Conservation (phyloP, 2,113 vertebrate species). For the Microtus richardsoni region DNA sequence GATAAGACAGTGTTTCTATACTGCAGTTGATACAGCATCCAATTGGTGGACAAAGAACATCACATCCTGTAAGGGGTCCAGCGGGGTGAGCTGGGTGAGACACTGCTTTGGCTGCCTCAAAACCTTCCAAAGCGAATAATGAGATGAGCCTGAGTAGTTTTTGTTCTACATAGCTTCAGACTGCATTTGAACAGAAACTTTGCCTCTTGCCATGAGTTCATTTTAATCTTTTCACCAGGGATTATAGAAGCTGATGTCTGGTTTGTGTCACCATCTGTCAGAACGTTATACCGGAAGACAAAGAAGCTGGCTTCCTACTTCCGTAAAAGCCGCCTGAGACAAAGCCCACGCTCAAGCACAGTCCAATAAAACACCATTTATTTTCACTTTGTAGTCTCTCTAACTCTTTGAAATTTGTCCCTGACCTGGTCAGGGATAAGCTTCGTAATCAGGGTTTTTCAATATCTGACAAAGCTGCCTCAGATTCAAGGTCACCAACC, state of each 20-base stretch:
- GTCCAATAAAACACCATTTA: neutral
- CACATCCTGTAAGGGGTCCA: neutral
- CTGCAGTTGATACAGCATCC: neutral
- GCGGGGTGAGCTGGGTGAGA: neutral
- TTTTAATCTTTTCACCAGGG: neutral
- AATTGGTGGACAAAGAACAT: neutral
- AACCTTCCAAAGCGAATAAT: constrained; percentile 20
- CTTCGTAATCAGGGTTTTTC: constrained; percentile 41
- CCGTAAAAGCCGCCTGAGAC: constrained; percentile 29
- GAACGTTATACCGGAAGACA: neutral
- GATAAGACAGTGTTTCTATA: neutral
- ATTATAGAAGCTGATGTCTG: neutral
- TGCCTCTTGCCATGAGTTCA: neutral
- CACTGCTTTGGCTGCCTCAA: neutral
- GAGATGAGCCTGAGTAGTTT: constrained; percentile 18
- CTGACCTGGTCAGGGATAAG: constrained; percentile 30
- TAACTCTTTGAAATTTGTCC: constrained; percentile 46
- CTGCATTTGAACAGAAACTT: constrained; percentile 5
- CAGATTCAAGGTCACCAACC: neutral
- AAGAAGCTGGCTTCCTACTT: neutral
- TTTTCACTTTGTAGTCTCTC: neutral
- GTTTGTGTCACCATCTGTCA: neutral
- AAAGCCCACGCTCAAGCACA: neutral
- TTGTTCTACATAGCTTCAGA: neutral
- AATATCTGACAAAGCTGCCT: constrained; percentile 13